phyloP scores from a whole-genome alignment of 1,140 invertebrate species.

The Nymphalis io region DNA sequence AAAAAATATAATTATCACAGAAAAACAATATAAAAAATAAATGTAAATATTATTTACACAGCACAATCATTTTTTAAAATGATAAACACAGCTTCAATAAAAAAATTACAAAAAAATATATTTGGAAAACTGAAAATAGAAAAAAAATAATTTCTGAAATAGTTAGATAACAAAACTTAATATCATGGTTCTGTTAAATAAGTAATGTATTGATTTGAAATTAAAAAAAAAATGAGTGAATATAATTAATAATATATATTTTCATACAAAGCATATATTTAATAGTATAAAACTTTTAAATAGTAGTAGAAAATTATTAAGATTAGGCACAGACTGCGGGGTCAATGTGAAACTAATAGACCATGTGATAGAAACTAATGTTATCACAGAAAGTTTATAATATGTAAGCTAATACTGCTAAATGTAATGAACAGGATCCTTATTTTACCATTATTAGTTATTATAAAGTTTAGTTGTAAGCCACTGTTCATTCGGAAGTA shows the following conservation, averaged over 20 bases:
- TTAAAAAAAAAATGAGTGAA: not conserved
- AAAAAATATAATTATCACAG: not conserved
- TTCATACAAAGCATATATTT: constrained; percentile 10
- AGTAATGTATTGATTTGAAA: not conserved
- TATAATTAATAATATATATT: not conserved
- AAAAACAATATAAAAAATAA: not conserved
- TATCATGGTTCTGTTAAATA: not conserved
- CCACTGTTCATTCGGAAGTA: not conserved
- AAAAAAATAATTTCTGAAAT: not conserved
- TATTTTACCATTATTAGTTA: constrained; percentile 5
- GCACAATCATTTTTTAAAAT: not conserved
- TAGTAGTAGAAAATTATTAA: constrained; percentile 21
- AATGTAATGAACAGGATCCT: constrained; percentile 32
- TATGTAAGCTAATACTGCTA: constrained; percentile 54
- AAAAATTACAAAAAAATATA: not conserved
- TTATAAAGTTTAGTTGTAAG: not conserved
- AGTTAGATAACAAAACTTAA: not conserved
- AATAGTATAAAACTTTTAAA: constrained; percentile 16
- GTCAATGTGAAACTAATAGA: constrained; percentile 27
- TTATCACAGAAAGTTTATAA: constrained; percentile 63
- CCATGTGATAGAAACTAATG: constrained; percentile 47
- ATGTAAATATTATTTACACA: not conserved
- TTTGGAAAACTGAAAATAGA: not conserved
- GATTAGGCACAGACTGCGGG: constrained; percentile 30
- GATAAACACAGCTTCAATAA: not conserved